Evolutionary conservation across 2,888 invertebrate species (phyloP).

Genomic region (Alcis repandata): DNA sequence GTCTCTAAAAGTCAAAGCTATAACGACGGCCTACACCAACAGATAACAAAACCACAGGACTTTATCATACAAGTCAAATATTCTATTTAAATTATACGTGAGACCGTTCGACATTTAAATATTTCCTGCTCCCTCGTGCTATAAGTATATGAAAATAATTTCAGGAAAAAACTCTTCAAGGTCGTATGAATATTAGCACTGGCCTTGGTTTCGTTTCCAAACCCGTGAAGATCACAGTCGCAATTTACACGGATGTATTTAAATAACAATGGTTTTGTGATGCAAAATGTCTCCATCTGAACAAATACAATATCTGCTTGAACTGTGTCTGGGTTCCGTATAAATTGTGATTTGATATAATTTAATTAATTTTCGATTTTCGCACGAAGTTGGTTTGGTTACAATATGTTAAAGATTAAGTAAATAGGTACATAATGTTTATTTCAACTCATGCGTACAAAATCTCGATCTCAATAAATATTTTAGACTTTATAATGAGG

Average conservation of each 20-base stretch:
- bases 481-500: too few species aligned
- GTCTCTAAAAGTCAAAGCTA: not conserved
- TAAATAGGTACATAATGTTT: not conserved
- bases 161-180: slow-evolving; percentile 68
- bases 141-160: slow-evolving; percentile 46
- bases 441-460: too few species aligned
- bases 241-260: slow-evolving; percentile 69
- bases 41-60: slow-evolving; percentile 15
- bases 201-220: slow-evolving; percentile 74
- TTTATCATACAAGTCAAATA: slow-evolving; percentile 28
- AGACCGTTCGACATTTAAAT: slow-evolving; percentile 24
- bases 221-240: slow-evolving; percentile 73
- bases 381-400: not conserved
- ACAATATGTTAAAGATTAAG: not conserved
- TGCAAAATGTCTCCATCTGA: slow-evolving; percentile 62
- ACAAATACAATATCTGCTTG: slow-evolving; percentile 51
- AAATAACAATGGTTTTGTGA: slow-evolving; percentile 75
- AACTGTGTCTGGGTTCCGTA: slow-evolving; percentile 26
- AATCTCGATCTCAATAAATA: too few species aligned
- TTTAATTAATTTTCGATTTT: not conserved
- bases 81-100: slow-evolving; percentile 18
- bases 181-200: slow-evolving; percentile 69
- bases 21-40: not conserved
- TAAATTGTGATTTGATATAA: not conserved
- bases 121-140: slow-evolving; percentile 36